Conservation (phyloP, 2,888 invertebrate genomes). For the Mesopsocus fuscifrons region DNA sequence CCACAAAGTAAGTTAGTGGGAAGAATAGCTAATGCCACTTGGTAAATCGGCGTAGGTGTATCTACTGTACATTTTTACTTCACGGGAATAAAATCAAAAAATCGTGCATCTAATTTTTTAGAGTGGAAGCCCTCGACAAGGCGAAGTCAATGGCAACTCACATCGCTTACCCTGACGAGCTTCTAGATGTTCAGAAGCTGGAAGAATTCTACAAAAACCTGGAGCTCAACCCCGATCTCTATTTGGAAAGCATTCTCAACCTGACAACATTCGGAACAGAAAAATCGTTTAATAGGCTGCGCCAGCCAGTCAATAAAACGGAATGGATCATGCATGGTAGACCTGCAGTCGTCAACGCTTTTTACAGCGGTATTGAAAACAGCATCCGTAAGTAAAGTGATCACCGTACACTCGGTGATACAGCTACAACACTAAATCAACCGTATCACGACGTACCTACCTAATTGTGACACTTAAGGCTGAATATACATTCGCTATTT, state of each 20-base stretch:
- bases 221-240: slow-evolving; percentile 46
- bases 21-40: no score
- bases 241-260: slow-evolving; percentile 57
- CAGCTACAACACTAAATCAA: no score
- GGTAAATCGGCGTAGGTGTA: no score
- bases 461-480: no score
- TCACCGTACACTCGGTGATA: no score
- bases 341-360: slow-evolving; percentile 71
- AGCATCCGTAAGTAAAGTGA: slow-evolving; percentile 53
- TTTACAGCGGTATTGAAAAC: slow-evolving; percentile 69
- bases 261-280: slow-evolving; percentile 63
- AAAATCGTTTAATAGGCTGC: slow-evolving; percentile 54
- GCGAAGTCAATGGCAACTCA: slow-evolving; percentile 68
- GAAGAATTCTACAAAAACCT: slow-evolving; percentile 61
- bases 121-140: slow-evolving; percentile 54
- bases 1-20: slow-evolving; percentile 35
- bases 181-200: slow-evolving; percentile 61
- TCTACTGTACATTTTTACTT: no score
- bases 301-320: slow-evolving; percentile 64
- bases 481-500: no score
- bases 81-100: no score
- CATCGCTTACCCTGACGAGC: slow-evolving; percentile 83
- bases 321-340: slow-evolving; percentile 72
- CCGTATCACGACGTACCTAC: no score
- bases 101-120: slow-evolving; percentile 15